Evolutionary conservation across 1,140 invertebrate species (phyloP).

Genomic region (Drosophila prosaltans): DNA sequence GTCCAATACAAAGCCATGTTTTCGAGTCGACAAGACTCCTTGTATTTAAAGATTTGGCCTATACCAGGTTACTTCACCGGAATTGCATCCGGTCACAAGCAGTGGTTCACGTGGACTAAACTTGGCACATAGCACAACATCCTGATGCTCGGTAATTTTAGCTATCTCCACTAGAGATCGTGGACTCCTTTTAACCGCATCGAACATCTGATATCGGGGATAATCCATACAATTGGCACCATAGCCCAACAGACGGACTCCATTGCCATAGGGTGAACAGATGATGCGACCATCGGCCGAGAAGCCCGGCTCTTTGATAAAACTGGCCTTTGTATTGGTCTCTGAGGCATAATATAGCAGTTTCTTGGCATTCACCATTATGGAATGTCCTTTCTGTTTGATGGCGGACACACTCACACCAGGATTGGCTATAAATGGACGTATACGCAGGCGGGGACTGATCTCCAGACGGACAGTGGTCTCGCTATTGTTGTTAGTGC

Average conservation of each 20-base stretch:
- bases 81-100: slow-evolving; percentile 94
- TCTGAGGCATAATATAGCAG: slow-evolving; percentile 94
- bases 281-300: slow-evolving; percentile 94
- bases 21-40: not conserved
- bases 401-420: not conserved
- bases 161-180: slow-evolving; percentile 86
- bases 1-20: too few species aligned
- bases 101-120: slow-evolving; percentile 94
- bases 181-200: slow-evolving; percentile 68
- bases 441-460: slow-evolving; percentile 37
- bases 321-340: slow-evolving; percentile 93
- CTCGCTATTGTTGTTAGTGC: slow-evolving; percentile 19
- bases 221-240: slow-evolving; percentile 91
- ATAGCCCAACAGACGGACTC: slow-evolving; percentile 92
- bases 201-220: slow-evolving; percentile 85
- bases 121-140: slow-evolving; percentile 95
- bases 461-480: slow-evolving; percentile 46
- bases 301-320: slow-evolving; percentile 94
- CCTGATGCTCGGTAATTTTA: slow-evolving; percentile 89
- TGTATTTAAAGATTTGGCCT: slow-evolving; percentile 86
- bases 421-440: slow-evolving; percentile 29
- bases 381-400: slow-evolving; percentile 69
- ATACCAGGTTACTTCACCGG: slow-evolving; percentile 94
- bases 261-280: slow-evolving; percentile 94
- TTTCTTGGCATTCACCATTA: slow-evolving; percentile 89